Evolutionary conservation across 1,140 invertebrate species (phyloP), one percentile per base, ranked within the genome.

Genomic region (Rhopalosiphum padi): DNA sequence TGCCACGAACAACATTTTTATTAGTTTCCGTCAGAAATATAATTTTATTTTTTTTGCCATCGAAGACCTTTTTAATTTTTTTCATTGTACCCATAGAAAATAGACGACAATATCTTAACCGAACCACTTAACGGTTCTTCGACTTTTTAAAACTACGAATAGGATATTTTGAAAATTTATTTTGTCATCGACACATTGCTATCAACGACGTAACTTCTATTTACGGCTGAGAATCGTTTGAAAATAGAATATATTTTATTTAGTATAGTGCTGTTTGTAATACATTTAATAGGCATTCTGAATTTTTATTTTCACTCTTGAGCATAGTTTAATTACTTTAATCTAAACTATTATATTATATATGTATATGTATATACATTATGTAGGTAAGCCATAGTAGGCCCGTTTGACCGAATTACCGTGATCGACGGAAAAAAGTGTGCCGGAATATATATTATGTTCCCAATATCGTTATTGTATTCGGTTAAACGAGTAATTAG

Each of bases 401-500:
- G 15, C n/a, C 15, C 0, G 15, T 35, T 15, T 41, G 37, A 41
- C 22, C 53, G 53, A 90, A 90, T 60, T 37, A 41, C 37, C 89
- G 89, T 30, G 37, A 90, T 90, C 35, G 9, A 60, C 25, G 8
- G 53, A 68, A 90, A 25, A 41, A 25, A 25, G 35, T 60, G 35
- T 90, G 48, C 48, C 15, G 9, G 35, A 41, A 2, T 43, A 9
- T 23, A 43, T 86, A 43, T 8, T 37, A 23, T 25, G 25, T 4
- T 30, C 41, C 21, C 21, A 48, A 21, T 46, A 35, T n/a, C 15
- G 30, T 87, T 87, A n/a, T 87, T 87, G 7, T 87, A 35, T 15
- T 87, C 6, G 86, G 86, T 35, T 85, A 22, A 89, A 89, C 23
- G 35, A 89, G 51, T 48, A 55, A 55, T 55, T 55, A 87, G 87